phyloP scores from a whole-genome alignment of 23 tunicate species.

The Botrylloides violaceus region DNA sequence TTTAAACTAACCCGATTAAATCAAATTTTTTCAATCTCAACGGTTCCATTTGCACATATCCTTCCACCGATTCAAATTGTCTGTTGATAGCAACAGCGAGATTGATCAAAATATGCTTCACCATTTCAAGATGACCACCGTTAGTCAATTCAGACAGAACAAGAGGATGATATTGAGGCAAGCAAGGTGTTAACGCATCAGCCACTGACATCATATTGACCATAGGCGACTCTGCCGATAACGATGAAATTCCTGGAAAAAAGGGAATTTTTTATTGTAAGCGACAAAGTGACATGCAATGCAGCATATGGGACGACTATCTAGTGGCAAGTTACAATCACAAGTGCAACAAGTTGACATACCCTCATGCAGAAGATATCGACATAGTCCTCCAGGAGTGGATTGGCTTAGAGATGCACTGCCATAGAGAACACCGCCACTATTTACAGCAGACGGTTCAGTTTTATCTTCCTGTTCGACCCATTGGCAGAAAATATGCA shows the following conservation, averaged over 20 bases:
- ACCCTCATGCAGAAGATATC: conserved; percentile 9
- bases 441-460: not conserved
- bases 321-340: too few species aligned
- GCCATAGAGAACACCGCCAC: conserved; percentile 18
- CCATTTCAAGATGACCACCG: conserved; percentile 80
- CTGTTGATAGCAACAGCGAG: conserved; percentile 66
- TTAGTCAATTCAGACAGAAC: conserved; percentile 68
- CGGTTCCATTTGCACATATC: conserved; percentile 27
- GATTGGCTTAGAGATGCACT: conserved; percentile 30
- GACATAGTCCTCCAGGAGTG: conserved; percentile 24
- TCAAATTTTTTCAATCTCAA: conserved; percentile 40
- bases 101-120: conserved; percentile 60
- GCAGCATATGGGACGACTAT: too few species aligned
- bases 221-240: not conserved
- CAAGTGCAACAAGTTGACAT: too few species aligned
- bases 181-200: conserved; percentile 41
- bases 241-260: conserved; percentile 3
- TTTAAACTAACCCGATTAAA: not conserved
- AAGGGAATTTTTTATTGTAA: too few species aligned
- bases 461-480: conserved; percentile 21
- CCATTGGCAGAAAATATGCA: conserved; percentile 91
- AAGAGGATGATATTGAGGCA: conserved; percentile 86
- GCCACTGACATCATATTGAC: conserved; percentile 30
- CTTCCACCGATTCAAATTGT: conserved; percentile 36
- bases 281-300: too few species aligned